Conservation (phyloP, 2,113 vertebrate species). For the Ptychochromis oligacanthus region DNA sequence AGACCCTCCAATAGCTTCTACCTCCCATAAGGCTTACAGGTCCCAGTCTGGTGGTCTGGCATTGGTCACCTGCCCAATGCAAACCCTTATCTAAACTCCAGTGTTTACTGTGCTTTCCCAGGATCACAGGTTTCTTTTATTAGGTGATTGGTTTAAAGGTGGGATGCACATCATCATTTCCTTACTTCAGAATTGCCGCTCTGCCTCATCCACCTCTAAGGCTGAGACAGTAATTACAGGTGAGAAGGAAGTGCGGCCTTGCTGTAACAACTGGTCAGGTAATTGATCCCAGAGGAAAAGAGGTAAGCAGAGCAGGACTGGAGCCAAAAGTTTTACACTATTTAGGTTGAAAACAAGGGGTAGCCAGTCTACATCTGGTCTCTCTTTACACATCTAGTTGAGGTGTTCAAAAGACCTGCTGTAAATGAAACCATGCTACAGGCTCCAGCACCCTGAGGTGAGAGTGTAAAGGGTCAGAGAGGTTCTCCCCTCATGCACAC, state of each 20-base stretch:
- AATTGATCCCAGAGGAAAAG: constrained; percentile 46
- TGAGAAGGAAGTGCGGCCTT: constrained; percentile 29
- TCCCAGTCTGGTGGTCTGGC: neutral
- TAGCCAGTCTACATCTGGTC: constrained; percentile 46
- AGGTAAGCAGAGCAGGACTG: constrained; percentile 1
- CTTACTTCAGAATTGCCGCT: constrained; percentile 42
- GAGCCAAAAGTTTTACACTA: constrained; percentile 15
- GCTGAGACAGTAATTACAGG: constrained; percentile 51
- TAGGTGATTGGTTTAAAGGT: constrained; percentile 53
- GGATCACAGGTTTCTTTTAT: constrained; percentile 56
- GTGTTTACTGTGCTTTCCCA: constrained; percentile 66
- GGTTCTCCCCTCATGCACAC: constrained; percentile 46
- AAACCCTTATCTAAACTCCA: constrained; percentile 29
- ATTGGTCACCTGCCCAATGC: neutral
- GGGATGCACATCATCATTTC: constrained; percentile 58
- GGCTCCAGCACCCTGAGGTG: constrained; percentile 58
- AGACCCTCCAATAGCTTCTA: neutral
- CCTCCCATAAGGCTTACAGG: neutral
- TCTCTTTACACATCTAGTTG: constrained; percentile 36
- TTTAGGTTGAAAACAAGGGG: constrained; percentile 39
- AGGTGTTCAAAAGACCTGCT: constrained; percentile 50
- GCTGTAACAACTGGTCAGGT: constrained; percentile 25
- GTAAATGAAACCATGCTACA: constrained; percentile 34
- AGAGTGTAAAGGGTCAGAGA: constrained; percentile 54
- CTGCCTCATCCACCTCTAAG: constrained; percentile 10